A percentile compares a stretch with the other conserved stretches of the same genome.
Evolutionary conservation across 1,140 invertebrate genomes (phyloP).

Genomic region (Drosophila varians): DNA sequence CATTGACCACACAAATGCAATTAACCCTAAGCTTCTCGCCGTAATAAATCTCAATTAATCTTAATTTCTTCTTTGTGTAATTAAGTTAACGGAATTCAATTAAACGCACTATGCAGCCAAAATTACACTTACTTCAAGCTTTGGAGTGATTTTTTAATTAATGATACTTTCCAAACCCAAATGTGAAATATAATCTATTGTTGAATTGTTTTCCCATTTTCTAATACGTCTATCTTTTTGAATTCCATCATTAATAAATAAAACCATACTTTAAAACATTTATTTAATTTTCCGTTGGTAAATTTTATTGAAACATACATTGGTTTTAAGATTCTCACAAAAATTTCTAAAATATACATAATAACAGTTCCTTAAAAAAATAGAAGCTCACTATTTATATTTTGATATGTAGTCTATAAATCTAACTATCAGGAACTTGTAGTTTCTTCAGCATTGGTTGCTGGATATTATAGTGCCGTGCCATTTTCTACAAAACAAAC

Average conservation of each 20-base stretch:
- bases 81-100: slow-evolving; percentile 48
- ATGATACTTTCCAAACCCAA: slow-evolving; percentile 2
- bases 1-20: slow-evolving; percentile 25
- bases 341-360: too few species aligned
- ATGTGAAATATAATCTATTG: not conserved
- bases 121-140: slow-evolving; percentile 15
- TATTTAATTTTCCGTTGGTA: too few species aligned
- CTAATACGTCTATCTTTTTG: too few species aligned
- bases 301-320: too few species aligned
- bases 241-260: too few species aligned
- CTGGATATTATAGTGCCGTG: slow-evolving; percentile 34
- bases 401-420: not conserved
- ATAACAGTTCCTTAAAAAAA: too few species aligned
- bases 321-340: too few species aligned
- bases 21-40: slow-evolving; percentile 36
- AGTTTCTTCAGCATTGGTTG: slow-evolving; percentile 53
- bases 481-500: slow-evolving; percentile 50
- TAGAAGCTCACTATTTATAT: too few species aligned
- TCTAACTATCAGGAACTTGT: slow-evolving; percentile 6
- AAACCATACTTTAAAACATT: too few species aligned
- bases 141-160: slow-evolving; percentile 35
- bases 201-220: not conserved
- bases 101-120: slow-evolving; percentile 22
- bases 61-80: slow-evolving; percentile 42
- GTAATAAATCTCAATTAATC: slow-evolving; percentile 45